Percentiles rank a stretch among this genome's conserved stretches.
Conservation (phyloP, 2,113 vertebrate species). For the Pteropus alecto region DNA sequence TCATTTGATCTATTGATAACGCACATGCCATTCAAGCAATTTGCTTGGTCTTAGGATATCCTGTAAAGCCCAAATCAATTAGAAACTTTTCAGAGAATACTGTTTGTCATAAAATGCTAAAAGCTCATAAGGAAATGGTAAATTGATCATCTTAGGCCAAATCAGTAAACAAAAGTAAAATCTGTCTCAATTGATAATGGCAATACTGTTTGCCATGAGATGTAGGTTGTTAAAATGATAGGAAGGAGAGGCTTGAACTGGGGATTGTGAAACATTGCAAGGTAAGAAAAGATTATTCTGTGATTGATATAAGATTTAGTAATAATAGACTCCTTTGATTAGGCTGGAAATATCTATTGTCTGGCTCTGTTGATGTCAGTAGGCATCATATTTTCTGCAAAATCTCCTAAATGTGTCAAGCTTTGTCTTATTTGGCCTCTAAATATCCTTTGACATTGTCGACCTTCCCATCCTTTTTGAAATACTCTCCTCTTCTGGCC, state of each 20-base stretch:
- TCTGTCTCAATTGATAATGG: not conserved
- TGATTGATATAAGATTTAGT: not conserved
- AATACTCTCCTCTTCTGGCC: not conserved
- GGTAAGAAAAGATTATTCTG: not conserved
- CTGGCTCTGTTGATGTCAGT: not conserved
- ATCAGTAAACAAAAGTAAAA: not conserved
- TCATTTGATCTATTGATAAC: not conserved
- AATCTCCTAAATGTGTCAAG: not conserved
- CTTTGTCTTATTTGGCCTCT: not conserved
- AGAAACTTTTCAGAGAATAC: not conserved
- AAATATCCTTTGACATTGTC: not conserved
- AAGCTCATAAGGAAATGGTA: not conserved
- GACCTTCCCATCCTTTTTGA: not conserved
- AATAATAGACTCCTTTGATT: not conserved
- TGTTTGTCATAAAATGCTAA: not conserved
- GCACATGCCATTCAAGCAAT: not conserved
- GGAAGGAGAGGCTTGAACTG: not conserved
- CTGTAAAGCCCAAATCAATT: not conserved
- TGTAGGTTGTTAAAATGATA: not conserved
- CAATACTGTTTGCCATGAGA: not conserved
- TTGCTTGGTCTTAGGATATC: not conserved
- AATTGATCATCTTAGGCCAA: not conserved
- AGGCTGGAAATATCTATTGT: not conserved
- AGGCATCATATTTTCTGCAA: not conserved
- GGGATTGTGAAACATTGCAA: not conserved